These are phyloP conservation scores for Drosophila nigritarsus DNA, from an alignment of 2,888 invertebrate genomes.

Conservation along the genomic window DNA sequence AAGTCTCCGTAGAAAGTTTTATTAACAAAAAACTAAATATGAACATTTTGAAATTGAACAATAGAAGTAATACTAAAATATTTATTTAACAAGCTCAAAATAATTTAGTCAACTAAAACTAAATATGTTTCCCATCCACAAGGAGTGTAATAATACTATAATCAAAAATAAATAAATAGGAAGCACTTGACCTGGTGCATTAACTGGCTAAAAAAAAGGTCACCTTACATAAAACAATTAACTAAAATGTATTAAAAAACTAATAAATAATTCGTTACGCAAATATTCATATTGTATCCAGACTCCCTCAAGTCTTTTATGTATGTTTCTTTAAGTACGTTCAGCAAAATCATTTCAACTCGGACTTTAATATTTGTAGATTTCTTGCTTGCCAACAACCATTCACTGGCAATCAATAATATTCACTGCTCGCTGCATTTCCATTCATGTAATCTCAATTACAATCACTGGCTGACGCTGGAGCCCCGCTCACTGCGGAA, in stretches of 20 bases:
- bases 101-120: neutral
- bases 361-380: constrained; percentile 18
- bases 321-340: neutral
- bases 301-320: neutral
- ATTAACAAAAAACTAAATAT: neutral
- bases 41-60: neutral
- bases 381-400: constrained; percentile 28
- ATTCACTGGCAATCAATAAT: constrained; percentile 53
- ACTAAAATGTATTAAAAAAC: neutral
- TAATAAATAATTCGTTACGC: neutral
- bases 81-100: neutral
- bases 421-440: constrained; percentile 43
- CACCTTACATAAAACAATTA: neutral
- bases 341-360: neutral
- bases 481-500: constrained; percentile 25
- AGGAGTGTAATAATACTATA: neutral
- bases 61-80: neutral
- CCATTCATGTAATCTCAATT: constrained; percentile 59
- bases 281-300: neutral
- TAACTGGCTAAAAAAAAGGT: neutral
- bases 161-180: neutral
- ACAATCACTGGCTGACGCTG: constrained; percentile 42
- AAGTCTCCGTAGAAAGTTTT: neutral
- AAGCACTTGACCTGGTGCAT: neutral
- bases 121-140: neutral